Conservation (phyloP, 2,113 vertebrate genomes). For the Callocephalon fimbriatum region DNA sequence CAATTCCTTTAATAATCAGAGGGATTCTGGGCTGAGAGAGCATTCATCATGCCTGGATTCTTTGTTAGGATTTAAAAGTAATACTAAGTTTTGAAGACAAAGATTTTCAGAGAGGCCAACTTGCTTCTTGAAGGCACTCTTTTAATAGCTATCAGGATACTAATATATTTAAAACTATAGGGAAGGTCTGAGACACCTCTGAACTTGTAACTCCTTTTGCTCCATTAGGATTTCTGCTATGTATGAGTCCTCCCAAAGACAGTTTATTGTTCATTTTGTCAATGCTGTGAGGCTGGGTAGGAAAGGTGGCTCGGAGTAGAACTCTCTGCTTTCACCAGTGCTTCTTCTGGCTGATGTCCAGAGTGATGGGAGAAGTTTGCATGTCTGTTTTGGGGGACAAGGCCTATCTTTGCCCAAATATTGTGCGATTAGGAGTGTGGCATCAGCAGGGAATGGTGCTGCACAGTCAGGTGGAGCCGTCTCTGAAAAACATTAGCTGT, state of each 20-base stretch:
- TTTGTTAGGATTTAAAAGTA: not conserved
- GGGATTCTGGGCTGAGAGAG: not conserved
- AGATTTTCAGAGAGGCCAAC: not conserved
- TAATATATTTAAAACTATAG: rapidly evolving
- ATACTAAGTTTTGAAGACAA: not conserved
- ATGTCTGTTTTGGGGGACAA: rapidly evolving
- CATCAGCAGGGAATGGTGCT: not conserved
- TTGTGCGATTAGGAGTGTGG: not conserved
- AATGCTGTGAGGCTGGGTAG: not conserved
- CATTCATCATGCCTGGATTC: not conserved
- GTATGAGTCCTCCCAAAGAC: rapidly evolving
- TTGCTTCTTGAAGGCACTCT: not conserved
- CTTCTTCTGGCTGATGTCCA: not conserved
- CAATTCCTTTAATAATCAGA: conserved; percentile 11
- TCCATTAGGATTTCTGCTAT: not conserved
- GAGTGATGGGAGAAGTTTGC: not conserved
- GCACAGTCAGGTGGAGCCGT: rapidly evolving
- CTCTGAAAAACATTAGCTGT: not conserved
- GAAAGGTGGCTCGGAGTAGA: not conserved
- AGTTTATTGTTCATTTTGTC: not conserved
- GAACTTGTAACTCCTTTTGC: not conserved
- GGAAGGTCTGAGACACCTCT: not conserved
- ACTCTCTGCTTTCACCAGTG: not conserved
- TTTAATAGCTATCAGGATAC: not conserved
- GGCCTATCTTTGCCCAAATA: not conserved